Evolutionary conservation across 2,888 invertebrate species (phyloP).

Genomic region (Drosophila peninsularis): DNA sequence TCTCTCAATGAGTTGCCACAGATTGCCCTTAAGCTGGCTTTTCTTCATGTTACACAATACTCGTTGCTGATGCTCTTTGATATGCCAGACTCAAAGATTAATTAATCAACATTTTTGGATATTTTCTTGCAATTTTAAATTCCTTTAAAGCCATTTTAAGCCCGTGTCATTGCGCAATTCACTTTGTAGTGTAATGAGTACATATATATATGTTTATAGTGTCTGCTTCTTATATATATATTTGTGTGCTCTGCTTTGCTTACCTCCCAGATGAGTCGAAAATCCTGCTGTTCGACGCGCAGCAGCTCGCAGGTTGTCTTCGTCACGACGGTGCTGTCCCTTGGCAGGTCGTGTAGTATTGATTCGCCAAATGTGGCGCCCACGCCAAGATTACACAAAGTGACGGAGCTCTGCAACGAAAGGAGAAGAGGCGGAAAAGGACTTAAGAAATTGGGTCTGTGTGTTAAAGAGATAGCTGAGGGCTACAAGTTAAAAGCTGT

Average conservation of each 20-base stretch:
- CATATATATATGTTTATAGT: not conserved
- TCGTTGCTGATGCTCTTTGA: not conserved
- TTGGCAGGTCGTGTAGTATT: constrained; percentile 89
- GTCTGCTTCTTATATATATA: not conserved
- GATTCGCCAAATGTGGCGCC: constrained; percentile 92
- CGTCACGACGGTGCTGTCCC: constrained; percentile 90
- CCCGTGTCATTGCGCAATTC: constrained; percentile 24
- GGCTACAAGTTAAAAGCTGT: constrained; percentile 34
- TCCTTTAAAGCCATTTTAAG: constrained; percentile 1
- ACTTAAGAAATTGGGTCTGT: not conserved
- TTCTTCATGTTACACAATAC: not conserved
- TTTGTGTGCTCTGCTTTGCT: constrained; percentile 68
- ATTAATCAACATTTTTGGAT: not conserved
- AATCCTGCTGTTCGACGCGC: constrained; percentile 90
- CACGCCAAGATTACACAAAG: constrained; percentile 89
- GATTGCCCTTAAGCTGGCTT: not conserved
- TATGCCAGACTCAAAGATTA: not conserved
- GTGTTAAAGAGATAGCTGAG: not conserved
- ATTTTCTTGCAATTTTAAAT: not conserved
- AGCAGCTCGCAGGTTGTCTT: constrained; percentile 90
- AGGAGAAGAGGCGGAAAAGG: not conserved
- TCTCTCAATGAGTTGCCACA: not conserved
- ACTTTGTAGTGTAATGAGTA: constrained; percentile 18
- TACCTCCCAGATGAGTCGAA: constrained; percentile 92
- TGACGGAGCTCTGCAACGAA: constrained; percentile 87